Percentiles rank a stretch among this genome's conserved stretches.
These are phyloP conservation scores for Muscidifurax raptorellus DNA, from an alignment of 1,140 invertebrate species.

Conservation along the genomic window DNA sequence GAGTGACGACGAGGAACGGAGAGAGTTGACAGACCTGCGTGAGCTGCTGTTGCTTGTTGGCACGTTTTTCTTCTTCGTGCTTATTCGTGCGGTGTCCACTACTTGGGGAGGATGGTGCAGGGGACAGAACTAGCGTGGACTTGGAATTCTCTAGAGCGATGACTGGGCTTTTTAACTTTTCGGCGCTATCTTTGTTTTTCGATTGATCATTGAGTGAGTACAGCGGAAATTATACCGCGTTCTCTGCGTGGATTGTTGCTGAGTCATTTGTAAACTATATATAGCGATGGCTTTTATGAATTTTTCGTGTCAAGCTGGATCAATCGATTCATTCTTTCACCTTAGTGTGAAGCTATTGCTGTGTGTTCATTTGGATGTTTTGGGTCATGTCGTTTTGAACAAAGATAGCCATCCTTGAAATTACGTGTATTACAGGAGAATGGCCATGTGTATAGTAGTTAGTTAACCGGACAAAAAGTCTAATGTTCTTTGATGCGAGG, in stretches of 20 bases:
- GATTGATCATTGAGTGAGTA: background rate
- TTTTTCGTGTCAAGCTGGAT: background rate
- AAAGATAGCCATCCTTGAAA: no score
- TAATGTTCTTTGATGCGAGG: no score
- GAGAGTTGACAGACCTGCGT: background rate
- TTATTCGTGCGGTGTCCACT: background rate
- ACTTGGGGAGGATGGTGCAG: background rate
- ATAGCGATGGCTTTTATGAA: background rate
- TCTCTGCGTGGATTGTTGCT: background rate
- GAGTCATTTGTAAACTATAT: no score
- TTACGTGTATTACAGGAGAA: no score
- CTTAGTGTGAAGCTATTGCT: background rate
- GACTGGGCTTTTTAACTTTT: no score
- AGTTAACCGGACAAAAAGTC: no score
- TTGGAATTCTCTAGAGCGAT: background rate
- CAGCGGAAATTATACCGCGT: background rate
- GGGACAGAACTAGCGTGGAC: background rate
- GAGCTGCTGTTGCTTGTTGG: constrained; percentile 6
- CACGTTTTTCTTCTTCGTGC: background rate
- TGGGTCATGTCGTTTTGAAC: no score
- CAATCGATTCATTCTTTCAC: background rate
- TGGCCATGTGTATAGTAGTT: no score
- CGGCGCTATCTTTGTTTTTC: no score
- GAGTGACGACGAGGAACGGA: background rate
- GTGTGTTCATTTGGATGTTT: no score